Evolutionary conservation across 2,113 vertebrate species (phyloP), one percentile per base, ranked within the genome.

Genomic region (Poicephalus meyeri): DNA sequence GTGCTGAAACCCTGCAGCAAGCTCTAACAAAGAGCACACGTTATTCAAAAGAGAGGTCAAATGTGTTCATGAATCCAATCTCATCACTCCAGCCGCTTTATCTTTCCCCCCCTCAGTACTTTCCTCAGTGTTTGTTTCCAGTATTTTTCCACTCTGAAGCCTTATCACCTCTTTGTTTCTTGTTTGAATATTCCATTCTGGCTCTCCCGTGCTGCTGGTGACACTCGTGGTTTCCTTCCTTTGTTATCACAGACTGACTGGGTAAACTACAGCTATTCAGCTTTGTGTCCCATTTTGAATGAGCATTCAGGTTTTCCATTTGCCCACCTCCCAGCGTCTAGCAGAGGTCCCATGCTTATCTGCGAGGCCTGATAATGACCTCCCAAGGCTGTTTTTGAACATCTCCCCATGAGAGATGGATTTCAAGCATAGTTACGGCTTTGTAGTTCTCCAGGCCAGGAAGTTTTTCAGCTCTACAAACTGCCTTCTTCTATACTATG

Each of bases 91-190:
- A 5, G 42, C 72, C 4, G 0, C 65, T 84, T 84, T 89, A 87
- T 89, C 87, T 74, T 88, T 29, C 47, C 28, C 7, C 16, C 61
- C 4, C 8, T 8, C 1, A 2, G 26, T 89, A 66, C 88, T 95
- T 89, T 76, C 63, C 80, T 89, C 16, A 0, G 50, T 91, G 13
- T 50, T 80, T 74, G 3, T 81, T 77, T 89, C 56, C 85, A 89
- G 82, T 88, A 53, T 39, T 96, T 95, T 95, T 95, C 80, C 79
- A 92, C 42, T 23, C 85, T 1, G 11, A 69, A 81, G 28, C 26
- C 55, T 91, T 95, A 94, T 96, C 91, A 41, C 39, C 63, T 63
- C 83, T 81, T 80, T 91, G 91, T 71, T 90, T 81, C 82, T 91
- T 42, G 76, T 94, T 56, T 70, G 53, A 85, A 66, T 49, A 23